These are phyloP conservation scores for Furnarius figulus DNA, from an alignment of 2,113 vertebrate genomes.

Conservation along the genomic window DNA sequence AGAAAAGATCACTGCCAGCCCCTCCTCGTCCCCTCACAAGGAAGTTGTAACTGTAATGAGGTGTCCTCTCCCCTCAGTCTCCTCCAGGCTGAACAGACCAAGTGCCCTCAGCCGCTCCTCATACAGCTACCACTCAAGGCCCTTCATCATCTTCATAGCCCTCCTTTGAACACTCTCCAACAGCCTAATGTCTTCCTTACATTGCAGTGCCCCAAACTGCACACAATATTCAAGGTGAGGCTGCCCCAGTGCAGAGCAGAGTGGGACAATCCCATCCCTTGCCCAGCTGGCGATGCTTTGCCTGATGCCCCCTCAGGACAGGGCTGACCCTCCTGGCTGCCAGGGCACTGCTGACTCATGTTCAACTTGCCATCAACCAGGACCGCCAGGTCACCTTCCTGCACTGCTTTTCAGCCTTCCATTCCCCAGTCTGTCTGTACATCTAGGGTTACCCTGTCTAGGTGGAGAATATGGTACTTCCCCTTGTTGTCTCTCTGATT, in stretches of 20 bases:
- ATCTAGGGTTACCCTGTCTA: background rate
- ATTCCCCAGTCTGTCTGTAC: background rate
- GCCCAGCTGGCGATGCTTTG: background rate
- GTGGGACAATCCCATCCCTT: background rate
- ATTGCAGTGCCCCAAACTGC: background rate
- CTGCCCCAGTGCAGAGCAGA: background rate
- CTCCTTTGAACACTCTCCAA: background rate
- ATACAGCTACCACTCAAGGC: background rate
- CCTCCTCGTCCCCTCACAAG: background rate
- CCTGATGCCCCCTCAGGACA: background rate
- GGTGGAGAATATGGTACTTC: background rate
- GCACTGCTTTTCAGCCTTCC: background rate
- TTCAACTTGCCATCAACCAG: background rate
- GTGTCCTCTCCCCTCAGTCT: background rate
- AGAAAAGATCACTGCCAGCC: background rate
- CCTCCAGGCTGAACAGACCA: background rate
- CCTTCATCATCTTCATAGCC: background rate
- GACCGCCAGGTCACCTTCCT: background rate
- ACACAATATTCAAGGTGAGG: background rate
- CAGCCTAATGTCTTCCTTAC: background rate
- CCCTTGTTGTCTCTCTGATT: background rate
- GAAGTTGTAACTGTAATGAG: background rate
- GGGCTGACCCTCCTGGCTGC: background rate
- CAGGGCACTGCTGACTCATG: background rate
- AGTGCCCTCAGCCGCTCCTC: background rate